Evolutionary conservation across 2,113 vertebrate genomes (phyloP), one percentile per base, ranked within the genome.

Genomic region (Sprattus sprattus): DNA sequence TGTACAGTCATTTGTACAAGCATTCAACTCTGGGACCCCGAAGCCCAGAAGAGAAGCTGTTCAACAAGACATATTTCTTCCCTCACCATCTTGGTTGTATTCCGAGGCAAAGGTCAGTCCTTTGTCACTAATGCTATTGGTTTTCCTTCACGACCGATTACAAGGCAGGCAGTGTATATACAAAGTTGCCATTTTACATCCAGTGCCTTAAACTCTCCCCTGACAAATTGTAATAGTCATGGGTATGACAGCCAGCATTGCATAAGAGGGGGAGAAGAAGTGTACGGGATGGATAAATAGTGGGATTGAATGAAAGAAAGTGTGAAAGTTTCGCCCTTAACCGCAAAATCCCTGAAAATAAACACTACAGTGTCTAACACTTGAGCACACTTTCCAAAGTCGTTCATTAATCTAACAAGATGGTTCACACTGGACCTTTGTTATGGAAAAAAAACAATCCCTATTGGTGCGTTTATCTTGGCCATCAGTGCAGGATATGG

Each of bases 1-100:
- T 1, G 52, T 20, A 80, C 67, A 45, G 80, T 82, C 60, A 84
- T 20, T 83, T 71, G 81, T 54, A 81, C 64, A 80, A 85, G 46
- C 82, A 83, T 81, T 87, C 83, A 82, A 44, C 47, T 88, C 82
- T 85, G 71, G 80, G 45, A 67, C 25, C 46, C 16, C 39, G 11
- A 49, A 10, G 15, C n/a, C 28, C n/a, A 9, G n/a, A 7, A 25
- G 64, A n/a, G 60, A 16, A 25, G 64, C 28, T 78, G 71, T 6
- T 0, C 28, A 39, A 16, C 10, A n/a, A 39, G 28, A 78, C 44
- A 78, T 39, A 32, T 3, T 78, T 78, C 25, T 32, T 32, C 44
- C 71, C 44, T 44, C 71, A 39, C 28, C 32, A 67, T 28, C 71
- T 78, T 39, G 39, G 39, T 78, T 78, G 13, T 39, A 78, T 78